These are phyloP conservation scores for Anagyrus pseudococci DNA, from an alignment of 2,888 invertebrate genomes.

Conservation along the genomic window DNA sequence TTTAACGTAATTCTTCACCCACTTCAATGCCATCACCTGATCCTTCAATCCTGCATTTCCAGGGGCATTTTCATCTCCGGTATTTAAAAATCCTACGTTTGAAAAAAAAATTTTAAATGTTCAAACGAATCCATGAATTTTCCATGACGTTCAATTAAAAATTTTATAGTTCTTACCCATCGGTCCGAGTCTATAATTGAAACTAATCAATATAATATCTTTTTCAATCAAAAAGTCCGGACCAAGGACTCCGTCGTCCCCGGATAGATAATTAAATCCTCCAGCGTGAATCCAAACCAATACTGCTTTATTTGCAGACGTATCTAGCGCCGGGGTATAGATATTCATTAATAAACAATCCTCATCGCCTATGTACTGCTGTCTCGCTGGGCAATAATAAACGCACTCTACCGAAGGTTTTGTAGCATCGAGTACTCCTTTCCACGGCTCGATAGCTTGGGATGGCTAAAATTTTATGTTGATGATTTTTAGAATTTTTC, in stretches of 20 bases:
- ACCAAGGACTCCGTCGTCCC: conserved; percentile 44
- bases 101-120: background rate
- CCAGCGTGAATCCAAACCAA: conserved; percentile 49
- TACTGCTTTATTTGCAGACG: conserved; percentile 39
- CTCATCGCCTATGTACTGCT: conserved; percentile 36
- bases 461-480: no score
- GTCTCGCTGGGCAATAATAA: background rate
- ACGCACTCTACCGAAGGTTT: conserved; percentile 43
- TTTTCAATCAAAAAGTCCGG: conserved; percentile 52
- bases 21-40: conserved; percentile 45
- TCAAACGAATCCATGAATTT: no score
- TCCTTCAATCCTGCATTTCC: conserved; percentile 50
- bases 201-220: conserved; percentile 50
- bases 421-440: conserved; percentile 46
- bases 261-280: conserved; percentile 43
- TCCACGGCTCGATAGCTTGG: conserved; percentile 41
- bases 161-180: no score
- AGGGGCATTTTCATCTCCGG: conserved; percentile 40
- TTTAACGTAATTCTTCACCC: conserved; percentile 45
- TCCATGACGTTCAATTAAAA: no score
- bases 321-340: conserved; percentile 39
- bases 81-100: conserved; percentile 43
- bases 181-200: conserved; percentile 51
- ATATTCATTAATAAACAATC: conserved; percentile 47
- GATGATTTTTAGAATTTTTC: no score